Evolutionary conservation across 1,140 invertebrate genomes (phyloP).

Genomic region (Aporrectodea caliginosa): DNA sequence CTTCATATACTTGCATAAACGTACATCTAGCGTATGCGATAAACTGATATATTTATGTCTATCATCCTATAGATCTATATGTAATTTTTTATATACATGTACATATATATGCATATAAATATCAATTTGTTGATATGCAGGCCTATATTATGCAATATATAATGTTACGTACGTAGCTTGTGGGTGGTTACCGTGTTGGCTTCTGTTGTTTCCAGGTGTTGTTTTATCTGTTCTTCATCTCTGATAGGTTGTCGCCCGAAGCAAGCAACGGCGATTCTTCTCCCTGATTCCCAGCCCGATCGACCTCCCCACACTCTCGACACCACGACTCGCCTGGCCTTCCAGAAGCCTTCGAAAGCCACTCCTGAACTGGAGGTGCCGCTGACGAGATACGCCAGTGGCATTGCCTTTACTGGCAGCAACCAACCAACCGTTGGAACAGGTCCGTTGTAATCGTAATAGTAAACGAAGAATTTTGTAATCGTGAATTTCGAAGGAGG

Average conservation of each 20-base stretch:
- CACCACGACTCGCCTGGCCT: background rate
- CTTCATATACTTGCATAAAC: too few relatives aligned
- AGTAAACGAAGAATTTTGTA: background rate
- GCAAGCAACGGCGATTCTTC: background rate
- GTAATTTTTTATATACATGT: too few relatives aligned
- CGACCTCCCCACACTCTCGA: background rate
- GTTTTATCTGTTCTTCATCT: background rate
- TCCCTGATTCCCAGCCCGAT: background rate
- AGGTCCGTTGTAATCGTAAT: background rate
- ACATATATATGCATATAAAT: too few relatives aligned
- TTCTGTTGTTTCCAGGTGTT: too few relatives aligned
- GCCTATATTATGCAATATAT: background rate
- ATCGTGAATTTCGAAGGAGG: background rate
- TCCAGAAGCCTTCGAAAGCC: background rate
- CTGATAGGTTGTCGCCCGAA: background rate
- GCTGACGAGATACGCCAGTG: background rate
- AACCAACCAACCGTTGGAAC: background rate
- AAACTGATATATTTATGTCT: too few relatives aligned
- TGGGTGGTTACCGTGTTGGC: background rate
- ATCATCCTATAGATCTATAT: too few relatives aligned
- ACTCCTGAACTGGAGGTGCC: background rate
- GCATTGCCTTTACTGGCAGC: background rate
- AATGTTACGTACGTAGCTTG: background rate
- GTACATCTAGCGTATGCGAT: too few relatives aligned
- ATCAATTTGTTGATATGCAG: too few relatives aligned